These are phyloP conservation scores for Alsophila aescularia DNA, from an alignment of 2,888 invertebrate species.

Conservation along the genomic window DNA sequence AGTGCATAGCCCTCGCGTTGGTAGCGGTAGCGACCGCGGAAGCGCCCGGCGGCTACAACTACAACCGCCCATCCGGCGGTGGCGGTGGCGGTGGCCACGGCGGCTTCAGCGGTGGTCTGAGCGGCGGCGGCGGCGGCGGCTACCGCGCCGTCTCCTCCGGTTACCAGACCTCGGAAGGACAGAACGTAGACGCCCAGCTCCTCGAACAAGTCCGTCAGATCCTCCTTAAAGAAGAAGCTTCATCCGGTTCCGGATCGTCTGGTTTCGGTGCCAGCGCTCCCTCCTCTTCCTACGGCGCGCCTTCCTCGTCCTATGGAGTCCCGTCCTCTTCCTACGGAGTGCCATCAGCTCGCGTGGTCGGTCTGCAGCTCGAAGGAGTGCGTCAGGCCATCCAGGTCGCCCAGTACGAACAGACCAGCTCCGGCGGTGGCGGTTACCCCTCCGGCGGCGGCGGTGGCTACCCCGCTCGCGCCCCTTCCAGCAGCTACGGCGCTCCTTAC, in stretches of 20 bases:
- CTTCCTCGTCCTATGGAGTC: slow-evolving; percentile 85
- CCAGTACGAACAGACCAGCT: slow-evolving; percentile 89
- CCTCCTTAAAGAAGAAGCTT: slow-evolving; percentile 91
- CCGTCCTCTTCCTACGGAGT: slow-evolving; percentile 83
- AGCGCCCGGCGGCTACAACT: slow-evolving; percentile 90
- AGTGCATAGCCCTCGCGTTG: slow-evolving; percentile 94
- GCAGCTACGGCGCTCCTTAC: slow-evolving; percentile 89
- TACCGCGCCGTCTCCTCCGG: slow-evolving; percentile 91
- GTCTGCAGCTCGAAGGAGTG: slow-evolving; percentile 93
- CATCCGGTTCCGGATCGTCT: slow-evolving; percentile 70
- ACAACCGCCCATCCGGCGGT: slow-evolving; percentile 87
- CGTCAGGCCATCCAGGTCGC: slow-evolving; percentile 95
- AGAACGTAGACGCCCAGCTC: slow-evolving; percentile 91
- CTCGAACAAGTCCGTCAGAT: slow-evolving; percentile 94
- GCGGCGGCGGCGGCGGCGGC: slow-evolving; percentile 87
- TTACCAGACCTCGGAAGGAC: slow-evolving; percentile 92
- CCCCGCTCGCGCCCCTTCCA: slow-evolving; percentile 85
- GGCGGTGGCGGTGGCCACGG: slow-evolving; percentile 68
- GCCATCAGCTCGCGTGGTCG: slow-evolving; percentile 87
- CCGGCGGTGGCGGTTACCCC: slow-evolving; percentile 83
- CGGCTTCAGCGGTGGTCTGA: slow-evolving; percentile 65
- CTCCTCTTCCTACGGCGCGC: slow-evolving; percentile 87
- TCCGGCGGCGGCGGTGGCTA: slow-evolving; percentile 84
- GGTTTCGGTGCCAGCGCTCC: slow-evolving; percentile 87
- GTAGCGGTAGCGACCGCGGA: slow-evolving; percentile 90